Percentiles rank a stretch among this genome's conserved stretches.
These are phyloP conservation scores for Chymomyza procnemis DNA, from an alignment of 2,888 invertebrate genomes.

Conservation along the genomic window DNA sequence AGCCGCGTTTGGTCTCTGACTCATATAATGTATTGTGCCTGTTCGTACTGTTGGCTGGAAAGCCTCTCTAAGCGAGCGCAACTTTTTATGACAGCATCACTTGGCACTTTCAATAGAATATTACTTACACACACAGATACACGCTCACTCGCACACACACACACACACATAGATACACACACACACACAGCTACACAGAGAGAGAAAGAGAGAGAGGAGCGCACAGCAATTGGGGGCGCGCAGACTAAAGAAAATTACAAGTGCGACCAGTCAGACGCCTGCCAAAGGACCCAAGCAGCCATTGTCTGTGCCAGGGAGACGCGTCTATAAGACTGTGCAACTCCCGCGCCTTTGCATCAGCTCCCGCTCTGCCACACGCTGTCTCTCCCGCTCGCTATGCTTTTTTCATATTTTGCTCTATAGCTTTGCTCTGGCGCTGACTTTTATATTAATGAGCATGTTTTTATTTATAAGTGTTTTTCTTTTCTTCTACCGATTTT, in stretches of 20 bases:
- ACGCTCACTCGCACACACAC: not conserved
- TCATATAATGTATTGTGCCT: not conserved
- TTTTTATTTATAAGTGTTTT: slow-evolving; percentile 70
- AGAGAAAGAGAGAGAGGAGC: not conserved
- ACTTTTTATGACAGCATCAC: slow-evolving; percentile 46
- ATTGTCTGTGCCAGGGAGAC: slow-evolving; percentile 41
- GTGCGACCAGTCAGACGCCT: slow-evolving; percentile 43
- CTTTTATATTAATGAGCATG: slow-evolving; percentile 73
- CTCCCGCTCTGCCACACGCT: not conserved
- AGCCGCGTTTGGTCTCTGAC: not conserved
- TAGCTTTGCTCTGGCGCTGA: slow-evolving; percentile 40
- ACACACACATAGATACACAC: not conserved
- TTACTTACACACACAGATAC: slow-evolving; percentile 29
- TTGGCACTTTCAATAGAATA: slow-evolving; percentile 68
- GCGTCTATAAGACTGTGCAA: not conserved
- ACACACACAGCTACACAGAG: too few relatives aligned
- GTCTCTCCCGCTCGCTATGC: not conserved
- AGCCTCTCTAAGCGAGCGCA: slow-evolving; percentile 24
- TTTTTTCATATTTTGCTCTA: not conserved
- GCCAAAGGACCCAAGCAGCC: slow-evolving; percentile 29
- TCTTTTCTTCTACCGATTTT: slow-evolving; percentile 27
- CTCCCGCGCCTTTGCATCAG: not conserved
- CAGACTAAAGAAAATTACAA: slow-evolving; percentile 65
- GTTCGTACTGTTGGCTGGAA: not conserved
- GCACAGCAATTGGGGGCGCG: not conserved